Evolutionary conservation across 1,140 invertebrate genomes (phyloP), one percentile per base, ranked within the genome.

Genomic region (Dreissena polymorpha): DNA sequence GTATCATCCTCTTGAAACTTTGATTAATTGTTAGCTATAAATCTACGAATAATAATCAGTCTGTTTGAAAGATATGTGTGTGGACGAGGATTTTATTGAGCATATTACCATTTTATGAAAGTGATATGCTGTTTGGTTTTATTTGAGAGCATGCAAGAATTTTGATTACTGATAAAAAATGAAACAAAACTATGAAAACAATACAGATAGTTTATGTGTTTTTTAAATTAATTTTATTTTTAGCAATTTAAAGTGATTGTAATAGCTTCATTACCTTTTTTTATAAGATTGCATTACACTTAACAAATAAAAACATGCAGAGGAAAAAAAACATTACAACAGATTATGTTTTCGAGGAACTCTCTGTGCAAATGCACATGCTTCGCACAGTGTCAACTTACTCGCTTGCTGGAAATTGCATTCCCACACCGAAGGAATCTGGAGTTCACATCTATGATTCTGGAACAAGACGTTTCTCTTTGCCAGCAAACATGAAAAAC

Each of bases 331-430:
- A 2, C 39, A 39, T 8, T 39, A 39, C 39, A 2, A 39, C 70
- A 55, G 72, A 76, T 65, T 76, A 76, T 25, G 23, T 76, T 65
- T 76, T 76, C 25, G 21, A 76, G 21, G 55, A 76, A 67, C 63
- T 76, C 12, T 64, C 60, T 51, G 74, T 63, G 0, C 55, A 76
- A 16, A 51, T 76, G 39, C 57, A 76, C n/a, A 49, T 18, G 63
- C 50, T 76, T 16, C 60, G 74, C 21, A 39, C 57, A 18, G 6
- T 49, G n/a, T 76, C 74, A 10, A 23, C 74, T 39, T 65, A 65
- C 27, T 49, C 60, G 14, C 14, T 76, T 12, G 74, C 74, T 5
- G 74, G 74, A 49, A 63, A 76, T 7, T 49, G 50, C 39, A 76
- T 76, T n/a, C 18, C 27, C 8, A 76, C 74, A 2, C 74, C 74